Base-by-base conservation (phyloP, 1,140 invertebrate species). In the Drosophila nigrodunni region DNA sequence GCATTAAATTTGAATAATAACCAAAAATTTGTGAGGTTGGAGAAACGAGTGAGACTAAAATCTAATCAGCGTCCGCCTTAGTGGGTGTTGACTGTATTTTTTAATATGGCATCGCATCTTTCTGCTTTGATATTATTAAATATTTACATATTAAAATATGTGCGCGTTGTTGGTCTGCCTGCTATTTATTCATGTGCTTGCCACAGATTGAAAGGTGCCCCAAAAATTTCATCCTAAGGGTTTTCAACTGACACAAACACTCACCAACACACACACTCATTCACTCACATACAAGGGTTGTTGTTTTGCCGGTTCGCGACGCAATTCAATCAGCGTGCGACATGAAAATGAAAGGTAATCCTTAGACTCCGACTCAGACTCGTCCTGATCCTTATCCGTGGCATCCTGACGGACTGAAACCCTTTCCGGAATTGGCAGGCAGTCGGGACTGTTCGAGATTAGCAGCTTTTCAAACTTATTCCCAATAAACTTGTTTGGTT, bases 121-220 rank as follows among this genome's bases (percentile, higher is more conserved):
- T 30, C 49, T 52, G 44, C 61, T 88, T 80, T 83, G 83, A 88
- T 88, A 89, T 88, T 81, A 89, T 88, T 88, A 88, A 88, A 88
- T 88, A 88, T 88, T 88, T 88, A 88, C 85, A 88, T 80, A 88
- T 78, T 75, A 83, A 82, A 87, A 88, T 83, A 87, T 83, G 64
- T 71, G 52, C 59, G 41, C 39, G 39, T 11, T 41, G n/a, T 41
- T 41, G 64, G 46, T 15, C 73, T 64, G 80, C 72, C 68, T 59
- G 79, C 62, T 78, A 75, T 78, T 89, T 80, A 83, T 88, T 88
- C 74, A 89, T 89, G 76, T 73, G 69, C 57, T 43, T 35, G 54
- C 30, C 25, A 25, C 41, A 74, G 80, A 86, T 78, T 69, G 74
- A 86, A 85, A 85, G 86, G 68, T 78, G 78, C 58, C 64, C 46